Base-by-base conservation (phyloP, 2,113 vertebrate genomes). In the Calyptommatus sinebrachiatus region DNA sequence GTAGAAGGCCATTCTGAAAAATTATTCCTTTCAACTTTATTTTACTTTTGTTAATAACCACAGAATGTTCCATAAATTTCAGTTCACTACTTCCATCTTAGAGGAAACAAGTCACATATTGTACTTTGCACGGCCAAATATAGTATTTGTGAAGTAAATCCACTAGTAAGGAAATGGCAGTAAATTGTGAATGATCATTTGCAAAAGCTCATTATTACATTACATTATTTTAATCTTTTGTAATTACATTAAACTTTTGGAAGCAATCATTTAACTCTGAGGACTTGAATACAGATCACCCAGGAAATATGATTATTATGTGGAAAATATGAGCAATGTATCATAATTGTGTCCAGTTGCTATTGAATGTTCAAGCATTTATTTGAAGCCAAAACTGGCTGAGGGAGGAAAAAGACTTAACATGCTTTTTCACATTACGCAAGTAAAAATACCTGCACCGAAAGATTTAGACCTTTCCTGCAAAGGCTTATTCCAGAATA, bases 81-180 rank as follows among this genome's bases (percentile, higher is more conserved):
- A 61, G 77, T 82, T 81, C 77, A 60, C 79, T 77, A 74, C 28
- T 69, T 31, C 21, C 9, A 4, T 62, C 77, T 76, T 31, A 68
- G 66, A 73, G 35, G 61, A 66, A 67, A 77, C 63, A 65, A 88
- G 22, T 80, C 83, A 68, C 73, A 86, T 66, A 53, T 1, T 6
- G 21, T 35, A 61, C 1, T 6, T 26, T 46, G 28, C 63, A 63
- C 41, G 46, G 31, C 48, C 76, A 79, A 67, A 1, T 1, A 24
- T 3, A 65, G 0, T 45, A 2, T 61, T 20, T 0, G 0, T 57
- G 53, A 28, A 7, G 41, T 61, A 26, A 14, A 24, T 41, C 22
- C 46, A 65, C 5, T 10, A 65, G 53, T 16, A 4, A 57, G 53
- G 53, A 57, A 12, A 9, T 35, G 12, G n/a, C n/a, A 65, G 28